These are phyloP conservation scores for Pseudoatta argentina DNA, from an alignment of 1,140 invertebrate species.

Conservation along the genomic window DNA sequence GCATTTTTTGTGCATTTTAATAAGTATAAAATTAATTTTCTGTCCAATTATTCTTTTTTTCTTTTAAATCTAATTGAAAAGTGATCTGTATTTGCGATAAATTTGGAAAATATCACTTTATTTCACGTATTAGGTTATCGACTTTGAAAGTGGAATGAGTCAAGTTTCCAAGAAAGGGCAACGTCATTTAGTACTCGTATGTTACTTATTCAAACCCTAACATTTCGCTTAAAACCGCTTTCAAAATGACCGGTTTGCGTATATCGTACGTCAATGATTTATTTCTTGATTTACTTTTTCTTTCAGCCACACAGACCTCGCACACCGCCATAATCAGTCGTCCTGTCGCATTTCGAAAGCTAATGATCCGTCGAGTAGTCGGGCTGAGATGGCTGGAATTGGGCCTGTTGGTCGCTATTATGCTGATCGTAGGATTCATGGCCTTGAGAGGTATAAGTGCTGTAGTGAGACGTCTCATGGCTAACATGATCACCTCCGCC, in stretches of 20 bases:
- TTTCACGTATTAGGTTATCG: neutral
- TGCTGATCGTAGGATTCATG: constrained; percentile 60
- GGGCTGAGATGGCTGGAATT: constrained; percentile 76
- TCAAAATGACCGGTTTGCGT: constrained; percentile 8
- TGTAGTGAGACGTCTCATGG: constrained; percentile 67
- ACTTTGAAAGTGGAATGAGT: constrained; percentile 4
- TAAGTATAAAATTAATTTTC: neutral
- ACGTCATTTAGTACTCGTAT: neutral
- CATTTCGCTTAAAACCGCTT: constrained; percentile 3
- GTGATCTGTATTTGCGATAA: neutral
- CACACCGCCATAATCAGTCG: neutral
- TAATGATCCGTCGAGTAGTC: constrained; percentile 72
- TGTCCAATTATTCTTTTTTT: neutral
- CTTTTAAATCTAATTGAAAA: constrained; percentile 2
- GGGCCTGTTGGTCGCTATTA: constrained; percentile 1
- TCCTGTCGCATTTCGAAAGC: constrained; percentile 49
- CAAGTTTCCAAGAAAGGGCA: constrained; percentile 23
- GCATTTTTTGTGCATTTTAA: neutral
- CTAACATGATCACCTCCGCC: constrained; percentile 39
- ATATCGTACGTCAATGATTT: constrained; percentile 16
- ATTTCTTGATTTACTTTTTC: constrained; percentile 36
- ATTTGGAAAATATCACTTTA: neutral
- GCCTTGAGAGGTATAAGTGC: constrained; percentile 65
- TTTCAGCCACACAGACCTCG: neutral
- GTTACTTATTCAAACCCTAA: neutral